These are phyloP conservation scores for Luehdorfia chinensis DNA, from an alignment of 1,140 invertebrate genomes.

Conservation along the genomic window DNA sequence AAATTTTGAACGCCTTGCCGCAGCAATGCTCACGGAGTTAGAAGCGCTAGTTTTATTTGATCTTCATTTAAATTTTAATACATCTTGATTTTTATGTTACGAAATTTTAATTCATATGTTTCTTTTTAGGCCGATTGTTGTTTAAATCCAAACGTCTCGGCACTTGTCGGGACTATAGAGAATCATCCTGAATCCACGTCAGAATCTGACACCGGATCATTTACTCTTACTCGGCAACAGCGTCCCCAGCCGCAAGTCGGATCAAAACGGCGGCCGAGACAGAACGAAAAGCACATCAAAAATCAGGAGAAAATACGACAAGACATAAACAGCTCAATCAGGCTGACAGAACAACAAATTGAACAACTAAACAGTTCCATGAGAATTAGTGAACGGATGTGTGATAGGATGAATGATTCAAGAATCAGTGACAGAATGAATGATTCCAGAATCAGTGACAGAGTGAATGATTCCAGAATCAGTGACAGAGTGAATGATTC, in stretches of 20 bases:
- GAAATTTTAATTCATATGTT: too few species aligned
- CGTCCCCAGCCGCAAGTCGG: slow-evolving; percentile 62
- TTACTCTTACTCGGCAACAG: slow-evolving; percentile 59
- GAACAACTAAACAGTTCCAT: slow-evolving; percentile 57
- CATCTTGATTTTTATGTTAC: too few species aligned
- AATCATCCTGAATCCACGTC: slow-evolving; percentile 71
- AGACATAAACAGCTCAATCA: slow-evolving; percentile 41
- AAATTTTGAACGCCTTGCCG: too few species aligned
- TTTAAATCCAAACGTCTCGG: slow-evolving; percentile 62
- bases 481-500: slow-evolving; percentile 28
- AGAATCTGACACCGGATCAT: slow-evolving; percentile 67
- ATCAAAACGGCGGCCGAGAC: slow-evolving; percentile 53
- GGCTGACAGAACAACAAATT: slow-evolving; percentile 58
- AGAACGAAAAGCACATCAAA: slow-evolving; percentile 44
- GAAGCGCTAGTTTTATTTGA: too few species aligned
- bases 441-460: slow-evolving; percentile 29
- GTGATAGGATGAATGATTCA: slow-evolving; percentile 40
- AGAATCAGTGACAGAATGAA: slow-evolving; percentile 26
- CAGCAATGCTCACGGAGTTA: too few species aligned
- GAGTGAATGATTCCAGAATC: slow-evolving; percentile 35
- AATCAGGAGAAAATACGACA: slow-evolving; percentile 50
- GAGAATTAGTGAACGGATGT: slow-evolving; percentile 39
- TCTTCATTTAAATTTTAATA: too few species aligned
- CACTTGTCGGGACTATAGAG: slow-evolving; percentile 69
- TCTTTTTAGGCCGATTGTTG: slow-evolving; percentile 69